Evolutionary conservation across 2,113 vertebrate species (phyloP), one percentile per base, ranked within the genome.

Genomic region (Glareola pratincola): DNA sequence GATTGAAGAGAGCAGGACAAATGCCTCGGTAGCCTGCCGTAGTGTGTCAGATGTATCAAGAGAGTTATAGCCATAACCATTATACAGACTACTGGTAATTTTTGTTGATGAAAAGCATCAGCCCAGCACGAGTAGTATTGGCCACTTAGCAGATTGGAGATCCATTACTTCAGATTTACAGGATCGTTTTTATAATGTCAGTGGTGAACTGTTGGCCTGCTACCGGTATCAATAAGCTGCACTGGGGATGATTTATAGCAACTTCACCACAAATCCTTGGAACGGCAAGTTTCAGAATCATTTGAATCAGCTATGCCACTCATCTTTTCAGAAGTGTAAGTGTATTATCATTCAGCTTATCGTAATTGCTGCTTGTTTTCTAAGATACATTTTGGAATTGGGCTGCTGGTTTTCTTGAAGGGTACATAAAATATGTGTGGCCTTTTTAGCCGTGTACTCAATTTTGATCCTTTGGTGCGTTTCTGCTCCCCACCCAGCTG

Each of bases 11-110:
- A 81, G 36, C 20, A 64, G 69, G 73, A 57, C 12, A 87, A 59
- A 92, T 50, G 21, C n/a, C n/a, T 53, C 0, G 0, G 0, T 15
- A 29, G 19, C 27, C 60, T 87, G 64, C 26, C 7, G 2, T 18
- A 37, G n/a, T 24, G 24, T 41, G 7, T 74, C 41, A 45, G 12
- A 43, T 12, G 1, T 41, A 39, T 18, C 34, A 39, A 51, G 29
- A 59, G n/a, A 81, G 34, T 14, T 76, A 20, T 8, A 41, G 16
- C 32, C 37, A 39, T 21, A 63, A 37, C 29, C 13, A 26, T 36
- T 72, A 8, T 43, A 45, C 26, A 54, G 29, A 15, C 34, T 90
- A 13, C 26, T 74, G 54, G 27, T 76, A 32, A 9, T 63, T 75
- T 68, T 54, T 79, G 6, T 66, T 80, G n/a, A 76, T 84, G 73